Evolutionary conservation across 2,113 vertebrate genomes (phyloP).

Genomic region (Hyla sarda): DNA sequence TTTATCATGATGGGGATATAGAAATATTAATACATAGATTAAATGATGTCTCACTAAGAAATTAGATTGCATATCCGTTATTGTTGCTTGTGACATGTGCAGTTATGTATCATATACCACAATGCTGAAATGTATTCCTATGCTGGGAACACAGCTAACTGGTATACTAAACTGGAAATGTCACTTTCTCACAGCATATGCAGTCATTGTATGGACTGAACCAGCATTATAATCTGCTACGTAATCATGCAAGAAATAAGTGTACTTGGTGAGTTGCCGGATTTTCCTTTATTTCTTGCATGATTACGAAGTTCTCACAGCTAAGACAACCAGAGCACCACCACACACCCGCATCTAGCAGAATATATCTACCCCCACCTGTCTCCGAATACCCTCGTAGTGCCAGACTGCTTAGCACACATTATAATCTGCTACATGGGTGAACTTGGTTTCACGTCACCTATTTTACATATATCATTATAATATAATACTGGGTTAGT

Average conservation of each 20-base stretch:
- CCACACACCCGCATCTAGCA: too few species aligned
- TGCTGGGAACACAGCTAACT: background rate
- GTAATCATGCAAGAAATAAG: too few species aligned
- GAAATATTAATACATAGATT: constrained; percentile 13
- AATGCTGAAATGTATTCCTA: background rate
- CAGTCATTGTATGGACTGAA: background rate
- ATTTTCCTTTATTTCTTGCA: too few species aligned
- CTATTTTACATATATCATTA: too few species aligned
- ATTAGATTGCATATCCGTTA: constrained; percentile 64
- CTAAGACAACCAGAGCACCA: too few species aligned
- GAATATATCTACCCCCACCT: too few species aligned
- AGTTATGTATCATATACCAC: background rate
- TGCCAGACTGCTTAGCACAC: too few species aligned
- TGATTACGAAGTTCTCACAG: too few species aligned
- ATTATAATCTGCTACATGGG: background rate
- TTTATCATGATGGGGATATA: too few species aligned
- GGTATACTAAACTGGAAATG: background rate
- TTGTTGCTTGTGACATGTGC: constrained; percentile 58
- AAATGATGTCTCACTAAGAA: constrained; percentile 59
- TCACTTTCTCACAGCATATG: background rate
- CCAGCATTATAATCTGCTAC: background rate
- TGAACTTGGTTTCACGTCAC: background rate
- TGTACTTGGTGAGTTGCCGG: too few species aligned
- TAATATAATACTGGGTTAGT: background rate
- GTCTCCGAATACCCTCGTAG: too few species aligned